Evolutionary conservation across 2,797 vertebrate species (phyloP).

Genomic region (Melopsittacus undulatus): DNA sequence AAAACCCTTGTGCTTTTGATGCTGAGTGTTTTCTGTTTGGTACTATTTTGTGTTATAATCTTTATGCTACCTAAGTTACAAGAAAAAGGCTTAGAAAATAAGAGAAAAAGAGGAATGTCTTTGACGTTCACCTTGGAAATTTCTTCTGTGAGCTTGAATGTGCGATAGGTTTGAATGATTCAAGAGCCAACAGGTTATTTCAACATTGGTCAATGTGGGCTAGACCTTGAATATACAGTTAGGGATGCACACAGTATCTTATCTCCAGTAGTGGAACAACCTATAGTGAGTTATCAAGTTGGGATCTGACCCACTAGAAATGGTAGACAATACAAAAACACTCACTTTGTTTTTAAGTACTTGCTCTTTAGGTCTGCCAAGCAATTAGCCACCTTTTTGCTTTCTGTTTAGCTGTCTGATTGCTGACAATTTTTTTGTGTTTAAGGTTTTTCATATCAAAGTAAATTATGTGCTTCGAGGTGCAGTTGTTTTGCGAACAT

Average conservation of each 20-base stretch:
- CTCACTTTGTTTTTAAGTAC: not conserved
- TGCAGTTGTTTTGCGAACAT: not conserved
- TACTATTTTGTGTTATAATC: not conserved
- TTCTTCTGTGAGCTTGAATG: not conserved
- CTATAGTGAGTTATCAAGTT: not conserved
- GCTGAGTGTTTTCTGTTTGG: not conserved
- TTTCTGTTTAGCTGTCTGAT: constrained; percentile 15
- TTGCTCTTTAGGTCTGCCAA: not conserved
- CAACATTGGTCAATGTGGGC: not conserved
- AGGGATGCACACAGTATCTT: not conserved
- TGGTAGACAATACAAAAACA: not conserved
- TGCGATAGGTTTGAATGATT: not conserved
- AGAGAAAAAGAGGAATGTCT: not conserved
- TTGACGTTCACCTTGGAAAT: not conserved
- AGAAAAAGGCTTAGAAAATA: not conserved
- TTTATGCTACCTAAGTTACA: not conserved
- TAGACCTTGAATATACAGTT: not conserved
- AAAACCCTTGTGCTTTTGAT: not conserved
- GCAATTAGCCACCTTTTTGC: not conserved
- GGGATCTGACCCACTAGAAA: not conserved
- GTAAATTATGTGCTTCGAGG: not conserved
- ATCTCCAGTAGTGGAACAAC: not conserved
- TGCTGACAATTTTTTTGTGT: constrained; percentile 28
- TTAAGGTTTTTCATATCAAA: constrained; percentile 16
- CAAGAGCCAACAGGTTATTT: not conserved